phyloP scores from a whole-genome alignment of 2,797 vertebrate genomes.

The Lacerta bilineata region DNA sequence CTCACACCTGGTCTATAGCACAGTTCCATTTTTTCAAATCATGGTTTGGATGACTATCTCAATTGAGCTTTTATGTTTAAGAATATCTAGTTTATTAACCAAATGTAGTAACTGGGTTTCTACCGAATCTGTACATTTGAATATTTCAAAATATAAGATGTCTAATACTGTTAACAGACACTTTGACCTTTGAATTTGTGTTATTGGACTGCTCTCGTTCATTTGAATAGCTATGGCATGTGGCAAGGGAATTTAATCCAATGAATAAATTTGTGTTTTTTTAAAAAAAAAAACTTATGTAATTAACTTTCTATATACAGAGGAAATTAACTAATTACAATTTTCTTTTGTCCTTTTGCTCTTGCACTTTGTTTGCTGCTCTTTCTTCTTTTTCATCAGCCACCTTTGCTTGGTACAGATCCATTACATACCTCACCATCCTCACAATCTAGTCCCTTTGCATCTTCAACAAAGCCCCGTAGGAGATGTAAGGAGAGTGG shows the following conservation, averaged over 20 bases:
- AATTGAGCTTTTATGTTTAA: conserved; percentile 38
- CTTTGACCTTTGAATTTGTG: conserved; percentile 39
- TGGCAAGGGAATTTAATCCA: conserved; percentile 42
- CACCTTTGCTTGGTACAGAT: conserved; percentile 82
- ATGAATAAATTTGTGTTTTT: conserved; percentile 68
- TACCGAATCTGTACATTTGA: conserved; percentile 15
- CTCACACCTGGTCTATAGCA: too few relatives aligned
- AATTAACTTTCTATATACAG: conserved; percentile 67
- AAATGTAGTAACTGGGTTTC: conserved; percentile 16
- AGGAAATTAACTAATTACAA: conserved; percentile 91
- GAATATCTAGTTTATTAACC: conserved; percentile 28
- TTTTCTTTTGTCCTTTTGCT: conserved; percentile 92
- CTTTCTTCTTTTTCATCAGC: conserved; percentile 81
- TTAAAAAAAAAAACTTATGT: conserved; percentile 75
- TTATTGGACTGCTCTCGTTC: conserved; percentile 39
- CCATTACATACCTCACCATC: conserved; percentile 82
- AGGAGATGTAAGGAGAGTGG: conserved; percentile 89
- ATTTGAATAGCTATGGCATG: conserved; percentile 43
- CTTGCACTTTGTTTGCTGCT: conserved; percentile 83
- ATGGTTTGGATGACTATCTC: background rate
- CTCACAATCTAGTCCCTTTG: conserved; percentile 83
- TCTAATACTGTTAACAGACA: conserved; percentile 29
- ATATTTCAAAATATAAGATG: conserved; percentile 30
- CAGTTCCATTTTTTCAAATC: background rate
- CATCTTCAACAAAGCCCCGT: conserved; percentile 87